Percentiles rank a stretch among this genome's conserved stretches.
Conservation (phyloP, 2,888 invertebrate genomes). For the Holacanthella duospinosa region DNA sequence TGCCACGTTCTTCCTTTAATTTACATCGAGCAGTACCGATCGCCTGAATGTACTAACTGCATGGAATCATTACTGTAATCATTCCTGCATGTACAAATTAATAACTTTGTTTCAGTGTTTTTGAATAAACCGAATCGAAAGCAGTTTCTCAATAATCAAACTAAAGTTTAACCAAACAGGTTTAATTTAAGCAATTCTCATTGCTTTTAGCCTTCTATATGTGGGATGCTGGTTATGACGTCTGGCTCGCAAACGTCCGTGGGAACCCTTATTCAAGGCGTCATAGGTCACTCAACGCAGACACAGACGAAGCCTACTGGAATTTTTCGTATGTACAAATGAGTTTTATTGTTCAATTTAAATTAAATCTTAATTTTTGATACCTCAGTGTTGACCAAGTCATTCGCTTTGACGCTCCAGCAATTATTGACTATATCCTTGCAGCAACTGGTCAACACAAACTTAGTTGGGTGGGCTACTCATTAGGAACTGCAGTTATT, state of each 20-base stretch:
- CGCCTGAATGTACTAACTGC: too few species aligned
- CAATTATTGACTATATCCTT: slow-evolving; percentile 3
- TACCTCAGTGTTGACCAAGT: slow-evolving; percentile 1
- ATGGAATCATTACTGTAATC: too few species aligned
- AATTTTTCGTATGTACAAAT: neutral
- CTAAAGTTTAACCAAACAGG: too few species aligned
- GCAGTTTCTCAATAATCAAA: neutral
- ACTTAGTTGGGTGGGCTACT: slow-evolving; percentile 6
- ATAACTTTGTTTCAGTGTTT: too few species aligned
- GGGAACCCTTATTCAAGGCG: slow-evolving; percentile 3
- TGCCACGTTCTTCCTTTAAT: too few species aligned
- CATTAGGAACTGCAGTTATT: neutral
- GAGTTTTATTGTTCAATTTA: neutral
- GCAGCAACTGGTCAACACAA: neutral
- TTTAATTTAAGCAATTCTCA: too few species aligned
- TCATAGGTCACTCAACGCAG: neutral
- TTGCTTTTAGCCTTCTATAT: neutral
- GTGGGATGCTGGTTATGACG: slow-evolving; percentile 10
- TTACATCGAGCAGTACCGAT: too few species aligned
- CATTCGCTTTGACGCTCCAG: neutral
- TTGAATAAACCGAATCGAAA: too few species aligned
- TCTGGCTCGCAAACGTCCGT: slow-evolving; percentile 6
- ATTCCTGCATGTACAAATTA: too few species aligned
- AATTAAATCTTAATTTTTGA: neutral
- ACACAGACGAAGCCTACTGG: neutral